phyloP scores from a whole-genome alignment of 2,888 invertebrate genomes.

The Oscheius sp. region DNA sequence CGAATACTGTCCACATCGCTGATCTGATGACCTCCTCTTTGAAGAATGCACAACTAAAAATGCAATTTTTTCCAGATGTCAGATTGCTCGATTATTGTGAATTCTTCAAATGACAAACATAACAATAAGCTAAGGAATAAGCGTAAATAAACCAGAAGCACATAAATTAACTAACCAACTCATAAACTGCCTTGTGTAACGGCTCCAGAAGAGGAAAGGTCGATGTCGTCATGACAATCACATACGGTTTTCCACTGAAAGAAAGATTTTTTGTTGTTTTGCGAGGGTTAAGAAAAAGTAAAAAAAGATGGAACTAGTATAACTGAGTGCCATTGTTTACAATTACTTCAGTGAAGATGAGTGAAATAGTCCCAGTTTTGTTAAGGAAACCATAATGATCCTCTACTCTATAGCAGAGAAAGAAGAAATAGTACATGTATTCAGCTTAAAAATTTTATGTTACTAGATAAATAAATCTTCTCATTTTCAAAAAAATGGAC shows the following conservation, averaged over 20 bases:
- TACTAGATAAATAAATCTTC: too few species aligned
- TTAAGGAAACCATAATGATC: too few species aligned
- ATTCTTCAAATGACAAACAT: not conserved
- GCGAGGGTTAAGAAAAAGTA: too few species aligned
- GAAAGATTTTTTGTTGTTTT: too few species aligned
- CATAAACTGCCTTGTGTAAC: conserved; percentile 39
- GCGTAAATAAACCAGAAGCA: not conserved
- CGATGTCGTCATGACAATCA: conserved; percentile 2
- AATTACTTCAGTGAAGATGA: too few species aligned
- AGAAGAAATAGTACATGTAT: too few species aligned
- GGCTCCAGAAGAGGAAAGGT: conserved; percentile 33
- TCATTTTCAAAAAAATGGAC: too few species aligned
- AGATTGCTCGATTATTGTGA: not conserved
- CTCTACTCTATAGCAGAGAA: too few species aligned
- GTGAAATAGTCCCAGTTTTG: too few species aligned
- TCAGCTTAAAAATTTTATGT: too few species aligned
- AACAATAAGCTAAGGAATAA: not conserved
- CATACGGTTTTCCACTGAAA: not conserved
- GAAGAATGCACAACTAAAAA: conserved; percentile 7
- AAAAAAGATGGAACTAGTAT: too few species aligned
- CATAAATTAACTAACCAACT: conserved; percentile 34
- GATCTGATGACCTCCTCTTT: not conserved
- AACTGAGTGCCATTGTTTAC: too few species aligned
- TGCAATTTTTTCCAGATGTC: not conserved
- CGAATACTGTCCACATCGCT: not conserved